Conservation (phyloP, 2,888 invertebrate genomes). For the Drosophila longiperda region DNA sequence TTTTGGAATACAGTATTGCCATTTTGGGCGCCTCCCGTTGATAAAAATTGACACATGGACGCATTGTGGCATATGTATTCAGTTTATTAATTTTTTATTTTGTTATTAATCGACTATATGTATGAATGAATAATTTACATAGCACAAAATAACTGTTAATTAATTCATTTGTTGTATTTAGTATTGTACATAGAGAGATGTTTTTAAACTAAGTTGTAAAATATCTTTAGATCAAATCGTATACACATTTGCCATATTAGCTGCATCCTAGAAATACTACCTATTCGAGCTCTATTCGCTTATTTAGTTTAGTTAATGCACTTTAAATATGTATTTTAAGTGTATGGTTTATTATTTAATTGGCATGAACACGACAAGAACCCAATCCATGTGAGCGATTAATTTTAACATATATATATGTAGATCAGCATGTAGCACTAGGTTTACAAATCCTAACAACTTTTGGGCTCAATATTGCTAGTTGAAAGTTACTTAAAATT, state of each 20-base stretch:
- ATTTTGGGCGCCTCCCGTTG: background rate
- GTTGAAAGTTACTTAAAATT: slow-evolving; percentile 38
- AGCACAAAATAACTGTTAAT: slow-evolving; percentile 31
- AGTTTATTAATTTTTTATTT: slow-evolving; percentile 13
- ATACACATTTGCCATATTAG: slow-evolving; percentile 55
- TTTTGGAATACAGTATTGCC: slow-evolving; percentile 22
- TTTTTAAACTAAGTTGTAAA: slow-evolving; percentile 44
- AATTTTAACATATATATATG: slow-evolving; percentile 14
- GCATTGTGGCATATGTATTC: slow-evolving; percentile 1
- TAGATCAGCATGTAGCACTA: slow-evolving; percentile 26
- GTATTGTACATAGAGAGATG: slow-evolving; percentile 53
- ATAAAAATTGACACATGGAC: slow-evolving; percentile 6
- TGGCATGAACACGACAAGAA: slow-evolving; percentile 41
- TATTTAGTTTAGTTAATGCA: slow-evolving; percentile 59
- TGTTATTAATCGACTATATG: slow-evolving; percentile 19
- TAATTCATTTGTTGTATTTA: slow-evolving; percentile 34
- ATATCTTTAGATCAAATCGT: slow-evolving; percentile 62
- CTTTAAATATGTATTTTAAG: slow-evolving; percentile 42
- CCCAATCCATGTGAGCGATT: slow-evolving; percentile 47
- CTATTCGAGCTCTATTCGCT: slow-evolving; percentile 25
- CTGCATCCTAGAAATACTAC: slow-evolving; percentile 29
- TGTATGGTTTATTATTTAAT: slow-evolving; percentile 9
- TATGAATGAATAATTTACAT: slow-evolving; percentile 27
- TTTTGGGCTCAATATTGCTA: slow-evolving; percentile 44
- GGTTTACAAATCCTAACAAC: slow-evolving; percentile 23